Base-by-base conservation (phyloP, 2,888 invertebrate genomes). In the Notodonta ziczac region DNA sequence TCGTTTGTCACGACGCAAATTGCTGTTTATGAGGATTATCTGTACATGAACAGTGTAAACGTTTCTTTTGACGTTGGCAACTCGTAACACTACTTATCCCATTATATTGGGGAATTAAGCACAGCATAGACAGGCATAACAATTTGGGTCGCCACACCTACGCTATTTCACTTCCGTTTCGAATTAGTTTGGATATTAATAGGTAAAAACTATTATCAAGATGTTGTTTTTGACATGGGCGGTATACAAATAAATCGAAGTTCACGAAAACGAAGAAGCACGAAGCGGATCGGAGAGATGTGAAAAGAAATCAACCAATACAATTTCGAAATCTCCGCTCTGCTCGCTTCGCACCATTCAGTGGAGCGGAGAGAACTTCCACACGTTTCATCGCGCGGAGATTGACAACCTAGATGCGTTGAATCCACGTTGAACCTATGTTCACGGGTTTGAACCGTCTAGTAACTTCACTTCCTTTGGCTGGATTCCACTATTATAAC, bases 11-110 rank as follows among this genome's bases (percentile, higher is more conserved):
- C 89, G 87, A 89, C 84, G 85, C 86, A 89, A 89, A 91, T 91
- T 89, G 87, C 90, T 88, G 87, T 91, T 91, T 90, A 91, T 89
- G 89, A 89, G 86, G 91, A 91, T 93, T 90, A 91, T 90, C 89
- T 84, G 72, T 83, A 82, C 80, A 79, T 81, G 81, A 82, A 79
- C 74, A 70, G 72, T 72, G 78, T 82, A 82, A 82, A 85, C 70
- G 78, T 78, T 83, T 78, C 73, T 67, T 83, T 75, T 67, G 73
- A 74, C 75, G 70, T 62, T 69, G 59, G 62, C 59, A 60, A 72
- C 69, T 73, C 59, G 62, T 72, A 69, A 70, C 66, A 66, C 62
- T 69, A 65, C 61, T 72, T 66, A 61, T 61, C 58, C 58, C 56
- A 62, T 59, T 68, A 44, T 62, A 60, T 51, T 53, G 51, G 48